Conservation (phyloP, 92 coral and sea anemone genomes). For the Palythoa grandiflora region DNA sequence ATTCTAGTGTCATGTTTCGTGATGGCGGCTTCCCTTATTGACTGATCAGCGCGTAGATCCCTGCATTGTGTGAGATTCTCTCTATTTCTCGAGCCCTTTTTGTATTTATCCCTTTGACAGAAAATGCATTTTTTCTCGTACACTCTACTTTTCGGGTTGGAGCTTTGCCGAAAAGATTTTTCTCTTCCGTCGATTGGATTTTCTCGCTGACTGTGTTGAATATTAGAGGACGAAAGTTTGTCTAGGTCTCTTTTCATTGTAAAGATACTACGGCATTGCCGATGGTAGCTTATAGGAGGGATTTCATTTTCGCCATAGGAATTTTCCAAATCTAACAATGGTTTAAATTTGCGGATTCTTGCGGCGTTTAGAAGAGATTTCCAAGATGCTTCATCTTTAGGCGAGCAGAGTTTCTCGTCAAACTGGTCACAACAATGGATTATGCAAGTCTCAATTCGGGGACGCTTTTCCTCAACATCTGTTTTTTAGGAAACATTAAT, state of each 20-base stretch:
- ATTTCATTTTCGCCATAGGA: slow-evolving; percentile 30
- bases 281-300: slow-evolving; percentile 43
- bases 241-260: slow-evolving; percentile 46
- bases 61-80: slow-evolving; percentile 55
- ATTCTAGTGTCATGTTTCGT: slow-evolving; percentile 20
- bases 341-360: not conserved
- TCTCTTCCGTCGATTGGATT: not conserved
- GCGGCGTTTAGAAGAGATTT: not conserved
- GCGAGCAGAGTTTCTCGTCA: not conserved
- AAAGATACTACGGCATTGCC: slow-evolving; percentile 47
- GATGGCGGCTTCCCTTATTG: slow-evolving; percentile 37
- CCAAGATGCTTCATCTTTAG: slow-evolving; percentile 13
- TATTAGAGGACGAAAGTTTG: not conserved
- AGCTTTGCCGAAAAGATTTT: not conserved
- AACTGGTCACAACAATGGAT: not conserved
- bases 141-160: slow-evolving; percentile 37
- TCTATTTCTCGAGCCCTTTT: slow-evolving; percentile 32
- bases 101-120: slow-evolving; percentile 45
- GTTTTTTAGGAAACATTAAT: too few species aligned
- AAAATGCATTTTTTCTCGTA: slow-evolving; percentile 51
- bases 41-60: slow-evolving; percentile 48
- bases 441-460: not conserved
- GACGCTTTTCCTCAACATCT: too few species aligned
- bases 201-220: not conserved
- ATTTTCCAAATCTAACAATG: too few species aligned